These are phyloP conservation scores for Anguilla pacifica DNA, from an alignment of 2,797 vertebrate genomes.

Conservation along the genomic window DNA sequence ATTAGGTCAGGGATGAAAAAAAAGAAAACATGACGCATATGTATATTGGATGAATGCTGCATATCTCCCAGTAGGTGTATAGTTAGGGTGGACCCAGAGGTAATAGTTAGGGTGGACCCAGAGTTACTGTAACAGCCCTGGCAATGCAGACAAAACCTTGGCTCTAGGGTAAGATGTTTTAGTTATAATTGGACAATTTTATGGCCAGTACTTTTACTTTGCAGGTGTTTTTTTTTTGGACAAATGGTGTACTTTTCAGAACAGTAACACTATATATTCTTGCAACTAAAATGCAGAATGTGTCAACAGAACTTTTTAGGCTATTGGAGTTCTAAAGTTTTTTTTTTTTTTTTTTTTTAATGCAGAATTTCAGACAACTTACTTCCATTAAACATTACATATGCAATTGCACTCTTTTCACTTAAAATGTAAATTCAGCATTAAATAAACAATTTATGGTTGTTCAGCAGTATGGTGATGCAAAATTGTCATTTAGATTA, in stretches of 20 bases:
- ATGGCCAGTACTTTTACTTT: constrained; percentile 1
- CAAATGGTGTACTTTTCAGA: neutral
- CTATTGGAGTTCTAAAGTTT: neutral
- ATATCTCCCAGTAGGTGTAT: constrained; percentile 8
- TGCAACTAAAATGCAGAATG: neutral
- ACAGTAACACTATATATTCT: neutral
- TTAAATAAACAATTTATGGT: neutral
- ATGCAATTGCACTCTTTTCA: neutral
- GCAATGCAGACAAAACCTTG: neutral
- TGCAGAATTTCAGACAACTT: neutral
- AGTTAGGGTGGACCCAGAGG: neutral
- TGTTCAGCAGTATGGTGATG: neutral
- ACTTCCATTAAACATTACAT: neutral
- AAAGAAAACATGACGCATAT: neutral
- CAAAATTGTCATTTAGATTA: neutral
- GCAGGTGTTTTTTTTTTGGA: neutral
- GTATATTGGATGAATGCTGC: neutral
- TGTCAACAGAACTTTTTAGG: neutral
- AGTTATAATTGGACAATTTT: constrained; percentile 18
- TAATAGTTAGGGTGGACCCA: neutral
- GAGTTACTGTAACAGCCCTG: too few relatives aligned
- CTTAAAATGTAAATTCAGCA: neutral
- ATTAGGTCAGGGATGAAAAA: neutral
- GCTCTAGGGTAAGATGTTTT: neutral
- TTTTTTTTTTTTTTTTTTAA: neutral